Percentiles rank a stretch among this genome's conserved stretches.
Conservation (phyloP, 2,888 invertebrate genomes). For the Vannuccia rotundouncinata region DNA sequence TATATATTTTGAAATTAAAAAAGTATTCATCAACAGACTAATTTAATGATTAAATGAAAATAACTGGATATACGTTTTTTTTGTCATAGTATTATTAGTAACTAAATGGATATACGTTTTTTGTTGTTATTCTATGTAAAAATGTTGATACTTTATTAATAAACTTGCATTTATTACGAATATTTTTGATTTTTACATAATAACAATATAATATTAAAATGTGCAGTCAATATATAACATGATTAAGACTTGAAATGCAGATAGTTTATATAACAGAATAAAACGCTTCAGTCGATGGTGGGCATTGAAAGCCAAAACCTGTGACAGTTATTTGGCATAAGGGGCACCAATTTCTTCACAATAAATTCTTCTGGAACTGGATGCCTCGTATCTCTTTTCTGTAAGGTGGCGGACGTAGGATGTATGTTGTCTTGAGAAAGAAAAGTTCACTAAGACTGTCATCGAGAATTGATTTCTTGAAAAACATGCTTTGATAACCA, state of each 20-base stretch:
- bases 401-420: neutral
- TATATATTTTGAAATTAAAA: neutral
- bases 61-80: neutral
- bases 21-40: neutral
- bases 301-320: neutral
- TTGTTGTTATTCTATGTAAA: neutral
- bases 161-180: neutral
- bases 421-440: neutral
- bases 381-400: neutral
- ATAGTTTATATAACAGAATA: neutral
- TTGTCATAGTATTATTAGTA: neutral
- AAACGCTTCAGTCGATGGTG: neutral
- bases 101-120: neutral
- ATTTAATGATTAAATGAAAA: neutral
- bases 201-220: neutral
- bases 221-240: neutral
- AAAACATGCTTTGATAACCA: neutral
- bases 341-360: conserved; percentile 22
- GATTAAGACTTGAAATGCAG: neutral
- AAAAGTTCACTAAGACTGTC: neutral
- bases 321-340: conserved; percentile 32
- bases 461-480: neutral
- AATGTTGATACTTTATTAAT: neutral
- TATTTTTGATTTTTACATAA: neutral
- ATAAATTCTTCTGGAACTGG: conserved; percentile 27